phyloP scores from a whole-genome alignment of 2,888 invertebrate genomes.

The Glaucopsyche alexis region DNA sequence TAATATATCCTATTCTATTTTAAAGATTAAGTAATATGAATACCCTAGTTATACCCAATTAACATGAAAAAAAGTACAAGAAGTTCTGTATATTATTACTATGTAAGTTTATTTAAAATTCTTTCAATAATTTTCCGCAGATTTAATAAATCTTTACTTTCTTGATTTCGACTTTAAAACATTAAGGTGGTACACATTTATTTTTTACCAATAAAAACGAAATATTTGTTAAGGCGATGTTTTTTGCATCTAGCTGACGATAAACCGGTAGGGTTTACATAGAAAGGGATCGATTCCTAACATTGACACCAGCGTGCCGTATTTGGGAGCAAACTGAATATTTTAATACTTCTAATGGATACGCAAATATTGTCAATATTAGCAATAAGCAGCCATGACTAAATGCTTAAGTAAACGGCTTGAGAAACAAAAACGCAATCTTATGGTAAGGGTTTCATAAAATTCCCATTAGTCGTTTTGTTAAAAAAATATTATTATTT shows the following conservation, averaged over 20 bases:
- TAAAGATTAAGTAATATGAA: no score
- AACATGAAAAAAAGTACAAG: no score
- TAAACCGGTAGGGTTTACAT: slow-evolving; percentile 64
- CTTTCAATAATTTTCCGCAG: no score
- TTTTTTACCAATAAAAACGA: background rate
- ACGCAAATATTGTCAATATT: slow-evolving; percentile 49
- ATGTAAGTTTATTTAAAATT: no score
- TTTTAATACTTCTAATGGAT: slow-evolving; percentile 63
- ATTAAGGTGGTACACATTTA: background rate
- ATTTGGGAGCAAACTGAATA: slow-evolving; percentile 62
- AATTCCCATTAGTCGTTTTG: background rate
- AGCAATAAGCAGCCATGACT: background rate
- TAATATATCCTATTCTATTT: no score
- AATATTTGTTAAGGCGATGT: slow-evolving; percentile 36
- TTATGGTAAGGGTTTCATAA: background rate
- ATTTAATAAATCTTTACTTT: no score
- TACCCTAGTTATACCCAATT: no score
- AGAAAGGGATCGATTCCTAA: slow-evolving; percentile 51
- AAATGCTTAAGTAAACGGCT: background rate
- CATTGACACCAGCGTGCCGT: slow-evolving; percentile 58
- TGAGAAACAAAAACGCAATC: background rate
- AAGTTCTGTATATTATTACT: no score
- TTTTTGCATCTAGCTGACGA: slow-evolving; percentile 62
- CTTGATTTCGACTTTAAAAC: background rate
- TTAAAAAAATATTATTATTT: background rate